phyloP scores from a whole-genome alignment of 2,888 invertebrate genomes.

The Calliscelio sp. region DNA sequence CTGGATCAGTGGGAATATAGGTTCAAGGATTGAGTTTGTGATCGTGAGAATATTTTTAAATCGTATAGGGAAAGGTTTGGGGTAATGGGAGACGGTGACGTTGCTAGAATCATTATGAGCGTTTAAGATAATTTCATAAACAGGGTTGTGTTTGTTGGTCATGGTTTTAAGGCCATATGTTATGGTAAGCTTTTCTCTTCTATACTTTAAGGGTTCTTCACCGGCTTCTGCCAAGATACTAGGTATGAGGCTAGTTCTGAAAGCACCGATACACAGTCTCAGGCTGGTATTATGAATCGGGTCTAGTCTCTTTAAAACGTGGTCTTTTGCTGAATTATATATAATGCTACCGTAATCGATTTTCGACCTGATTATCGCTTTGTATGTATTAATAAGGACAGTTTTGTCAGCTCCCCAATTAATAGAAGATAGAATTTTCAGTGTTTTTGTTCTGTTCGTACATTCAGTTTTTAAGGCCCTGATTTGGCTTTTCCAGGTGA shows the following conservation, averaged over 20 bases:
- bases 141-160: background rate
- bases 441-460: background rate
- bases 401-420: background rate
- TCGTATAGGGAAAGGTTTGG: background rate
- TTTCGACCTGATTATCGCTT: background rate
- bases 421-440: background rate
- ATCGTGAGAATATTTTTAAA: background rate
- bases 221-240: background rate
- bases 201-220: background rate
- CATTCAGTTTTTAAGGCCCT: background rate
- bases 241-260: background rate
- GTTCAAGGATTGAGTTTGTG: background rate
- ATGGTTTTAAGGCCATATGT: background rate
- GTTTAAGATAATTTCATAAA: background rate
- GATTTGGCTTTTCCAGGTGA: constrained; percentile 1
- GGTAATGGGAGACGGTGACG: background rate
- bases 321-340: background rate
- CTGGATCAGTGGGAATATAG: background rate
- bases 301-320: background rate
- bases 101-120: background rate
- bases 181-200: background rate
- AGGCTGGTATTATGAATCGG: background rate
- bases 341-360: constrained; percentile 1
- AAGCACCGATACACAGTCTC: background rate
- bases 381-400: background rate